Evolutionary conservation across 2,113 vertebrate species (phyloP), one percentile per base, ranked within the genome.

Genomic region (Lampris incognitus): DNA sequence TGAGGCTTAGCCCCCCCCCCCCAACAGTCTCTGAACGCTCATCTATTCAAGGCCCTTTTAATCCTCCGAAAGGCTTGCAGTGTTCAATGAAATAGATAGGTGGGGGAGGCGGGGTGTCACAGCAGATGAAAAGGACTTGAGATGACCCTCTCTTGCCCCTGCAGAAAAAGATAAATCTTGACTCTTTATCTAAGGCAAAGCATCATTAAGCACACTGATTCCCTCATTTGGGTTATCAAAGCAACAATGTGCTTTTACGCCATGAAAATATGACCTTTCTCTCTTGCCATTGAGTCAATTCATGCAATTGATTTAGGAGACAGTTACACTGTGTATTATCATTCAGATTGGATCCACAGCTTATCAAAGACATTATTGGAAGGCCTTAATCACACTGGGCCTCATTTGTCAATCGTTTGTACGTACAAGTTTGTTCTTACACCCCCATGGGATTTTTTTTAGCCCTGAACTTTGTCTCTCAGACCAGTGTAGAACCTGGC

Each of bases 221-320:
- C 37, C 65, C 75, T 88, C 83, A 81, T 80, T 83, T 79, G 64
- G 73, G 60, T 60, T 2, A 78, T 89, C 62, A 80, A 79, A 85
- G 73, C 74, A 84, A 52, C 39, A 6, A 6, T 2, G 3, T 40
- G 66, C 67, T 63, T 24, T 50, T 2, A 38, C 62, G 5, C 7
- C 39, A 52, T 52, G 64, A 57, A 83, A 75, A 74, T 66, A 36
- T 36, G 48, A 24, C 74, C 44, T 78, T 68, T 78, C 56, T 65
- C 54, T 66, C 38, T 49, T 65, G 58, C 50, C 56, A 66, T 81
- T 68, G 56, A 83, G 84, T 90, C 87, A 84, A 78, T 82, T 73
- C 79, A 81, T 88, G 81, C 82, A 72, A 81, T 89, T 81, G 67
- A n/a, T 85, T 88, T 76, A 10, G 70, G 78, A 82, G 86, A 81